phyloP scores from a whole-genome alignment of 2,113 vertebrate species.

The Sinocyclocheilus maitianheensis region DNA sequence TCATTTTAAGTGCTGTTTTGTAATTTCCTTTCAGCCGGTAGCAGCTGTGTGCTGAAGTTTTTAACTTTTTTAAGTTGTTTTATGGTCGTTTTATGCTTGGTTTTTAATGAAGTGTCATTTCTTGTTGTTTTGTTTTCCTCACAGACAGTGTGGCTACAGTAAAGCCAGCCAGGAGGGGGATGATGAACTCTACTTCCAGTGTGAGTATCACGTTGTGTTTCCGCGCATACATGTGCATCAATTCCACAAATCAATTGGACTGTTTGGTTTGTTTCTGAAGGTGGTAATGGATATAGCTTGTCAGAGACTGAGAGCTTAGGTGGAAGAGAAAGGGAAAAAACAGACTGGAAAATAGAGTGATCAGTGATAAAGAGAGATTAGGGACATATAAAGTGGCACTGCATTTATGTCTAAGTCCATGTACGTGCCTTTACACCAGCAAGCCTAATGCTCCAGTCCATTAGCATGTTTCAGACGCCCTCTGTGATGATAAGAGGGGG shows the following conservation, averaged over 20 bases:
- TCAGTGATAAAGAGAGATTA: conserved; percentile 36
- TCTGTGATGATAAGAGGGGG: background rate
- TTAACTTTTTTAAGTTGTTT: background rate
- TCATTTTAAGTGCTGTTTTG: conserved; percentile 1
- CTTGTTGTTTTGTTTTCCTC: conserved; percentile 48
- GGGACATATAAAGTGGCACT: background rate
- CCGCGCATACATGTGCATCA: background rate
- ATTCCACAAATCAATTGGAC: conserved; percentile 26
- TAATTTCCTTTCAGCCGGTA: background rate
- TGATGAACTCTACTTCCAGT: conserved; percentile 89
- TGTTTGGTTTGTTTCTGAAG: background rate
- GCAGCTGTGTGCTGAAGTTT: background rate
- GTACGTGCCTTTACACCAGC: background rate
- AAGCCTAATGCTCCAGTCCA: background rate
- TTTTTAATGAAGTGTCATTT: background rate
- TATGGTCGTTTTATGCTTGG: background rate
- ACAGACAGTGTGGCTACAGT: conserved; percentile 89
- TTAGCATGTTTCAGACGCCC: background rate
- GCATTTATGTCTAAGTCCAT: conserved; percentile 27
- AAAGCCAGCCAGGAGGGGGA: conserved; percentile 91
- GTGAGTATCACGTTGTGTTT: conserved; percentile 44
- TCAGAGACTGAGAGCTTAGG: conserved; percentile 43
- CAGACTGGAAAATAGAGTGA: conserved; percentile 2
- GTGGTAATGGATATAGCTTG: conserved; percentile 56
- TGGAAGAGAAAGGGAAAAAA: background rate